These are phyloP conservation scores for Ganaspis brasiliensis DNA, from an alignment of 2,888 invertebrate species.

Conservation along the genomic window DNA sequence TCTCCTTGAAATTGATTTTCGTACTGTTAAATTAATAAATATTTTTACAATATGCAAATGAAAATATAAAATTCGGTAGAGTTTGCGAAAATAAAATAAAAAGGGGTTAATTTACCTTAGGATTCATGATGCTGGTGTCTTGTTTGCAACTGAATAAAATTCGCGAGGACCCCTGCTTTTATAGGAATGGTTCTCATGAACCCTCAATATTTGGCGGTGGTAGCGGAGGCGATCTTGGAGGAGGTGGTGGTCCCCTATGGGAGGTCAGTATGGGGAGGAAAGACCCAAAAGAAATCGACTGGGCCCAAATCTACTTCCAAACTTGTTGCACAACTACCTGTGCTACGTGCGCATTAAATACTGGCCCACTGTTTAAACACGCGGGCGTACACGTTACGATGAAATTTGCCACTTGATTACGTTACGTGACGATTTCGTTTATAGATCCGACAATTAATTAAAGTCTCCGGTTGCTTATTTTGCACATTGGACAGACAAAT, in stretches of 20 bases:
- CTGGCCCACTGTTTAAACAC: not conserved
- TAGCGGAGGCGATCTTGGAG: slow-evolving; percentile 63
- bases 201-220: slow-evolving; percentile 64
- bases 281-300: slow-evolving; percentile 57
- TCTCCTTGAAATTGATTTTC: too few relatives aligned
- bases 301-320: slow-evolving; percentile 44
- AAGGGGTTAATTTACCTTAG: slow-evolving; percentile 70
- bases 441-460: slow-evolving; percentile 24
- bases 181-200: slow-evolving; percentile 68
- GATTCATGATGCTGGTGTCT: slow-evolving; percentile 74
- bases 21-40: too few relatives aligned
- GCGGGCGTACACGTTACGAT: not conserved
- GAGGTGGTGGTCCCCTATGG: slow-evolving; percentile 50
- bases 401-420: slow-evolving; percentile 6
- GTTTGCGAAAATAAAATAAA: not conserved
- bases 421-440: slow-evolving; percentile 22
- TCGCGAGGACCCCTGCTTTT: slow-evolving; percentile 73
- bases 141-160: slow-evolving; percentile 75
- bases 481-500: not conserved
- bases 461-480: slow-evolving; percentile 13
- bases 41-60: too few relatives aligned
- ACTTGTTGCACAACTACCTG: slow-evolving; percentile 49
- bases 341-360: slow-evolving; percentile 37
- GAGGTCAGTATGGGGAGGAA: slow-evolving; percentile 48
- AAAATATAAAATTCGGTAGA: not conserved